Base-by-base conservation (phyloP, 2,113 vertebrate species). In the Marmota monax region DNA sequence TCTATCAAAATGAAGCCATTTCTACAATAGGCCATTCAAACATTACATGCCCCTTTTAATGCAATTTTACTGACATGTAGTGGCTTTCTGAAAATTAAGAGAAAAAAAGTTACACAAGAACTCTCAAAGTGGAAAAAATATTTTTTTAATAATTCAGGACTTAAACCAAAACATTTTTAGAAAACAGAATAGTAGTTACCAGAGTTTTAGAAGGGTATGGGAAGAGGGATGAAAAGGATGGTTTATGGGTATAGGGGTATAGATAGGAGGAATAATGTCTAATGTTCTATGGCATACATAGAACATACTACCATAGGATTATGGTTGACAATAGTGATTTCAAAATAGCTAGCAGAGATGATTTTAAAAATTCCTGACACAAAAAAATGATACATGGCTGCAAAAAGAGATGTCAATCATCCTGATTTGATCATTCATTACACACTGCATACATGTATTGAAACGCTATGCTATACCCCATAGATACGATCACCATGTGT, bases 1-100 rank as follows among this genome's bases (percentile, higher is more conserved):
- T 69, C 16, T 82, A 58, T 78, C 51, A 94, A 95, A 93, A 97
- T 82, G n/a, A 97, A 91, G 56, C 53, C 22, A 72, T 77, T 37
- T 78, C 45, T 53, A 87, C n/a, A 88, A 91, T 79, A 95, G 42
- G 74, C 17, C 25, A 94, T 78, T 78, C 27, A 90, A 88, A 79
- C 1, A 45, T 14, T 83, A 51, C 32, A 87, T 67, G 37, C 6
- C 56, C 0, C 63, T 76, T 82, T 92, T 79, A 70, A 27, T 67
- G 32, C 5, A 77, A n/a, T 96, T 95, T 92, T 65, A 92, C 39
- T 82, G 94, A 79, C 32, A 86, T 58, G 7, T 88, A 77, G 67
- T 42, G 1, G 25, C 67, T 94, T 85, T 95, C 56, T 70, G 42
- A 1, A 65, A 80, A 76, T 86, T 37, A 91, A 53, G 78, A 45